Evolutionary conservation across 2,113 vertebrate genomes (phyloP), one percentile per base, ranked within the genome.

Genomic region (Vombatus ursinus): DNA sequence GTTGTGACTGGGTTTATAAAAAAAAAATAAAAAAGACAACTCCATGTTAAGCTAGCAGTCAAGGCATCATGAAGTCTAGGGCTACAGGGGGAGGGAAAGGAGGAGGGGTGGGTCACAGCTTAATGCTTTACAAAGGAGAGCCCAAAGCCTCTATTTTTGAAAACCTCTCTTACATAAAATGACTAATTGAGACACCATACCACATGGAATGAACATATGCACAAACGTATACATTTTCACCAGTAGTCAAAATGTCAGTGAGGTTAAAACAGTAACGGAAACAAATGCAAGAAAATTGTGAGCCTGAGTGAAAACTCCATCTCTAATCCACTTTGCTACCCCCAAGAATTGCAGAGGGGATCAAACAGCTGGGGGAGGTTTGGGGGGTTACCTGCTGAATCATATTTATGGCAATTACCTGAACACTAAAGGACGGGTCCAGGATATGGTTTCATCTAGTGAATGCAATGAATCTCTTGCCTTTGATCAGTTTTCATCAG

Each of bases 51-150:
- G 99, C 99, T 98, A 93, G 98, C 99, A 99, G 99, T 98, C 99
- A 99, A 99, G 99, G 98, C 99, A 99, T 99, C 99, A 98, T 97
- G 99, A 99, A 99, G 99, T 99, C 99, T 99, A 98, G 99, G 98
- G 98, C 98, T 98, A 97, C 96, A 94, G 98, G 98, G 98, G 99
- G 99, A 99, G 99, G 99, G 99, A 99, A 98, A 97, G 97, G 98
- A 99, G 99, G 99, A 99, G 99, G 99, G 99, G 99, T 99, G 99
- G 99, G 99, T 99, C 99, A 99, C 99, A 99, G 99, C 99, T 99
- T 99, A 99, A 99, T 98, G 99, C 99, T 99, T 99, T 99, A 99
- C 99, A 99, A 99, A 99, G 99, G 99, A 98, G 98, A 99, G 99
- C 99, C 98, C 97, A 98, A 99, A 99, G 98, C 98, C 99, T 97